phyloP scores from a whole-genome alignment of 2,797 vertebrate species.

The Esox lucius region DNA sequence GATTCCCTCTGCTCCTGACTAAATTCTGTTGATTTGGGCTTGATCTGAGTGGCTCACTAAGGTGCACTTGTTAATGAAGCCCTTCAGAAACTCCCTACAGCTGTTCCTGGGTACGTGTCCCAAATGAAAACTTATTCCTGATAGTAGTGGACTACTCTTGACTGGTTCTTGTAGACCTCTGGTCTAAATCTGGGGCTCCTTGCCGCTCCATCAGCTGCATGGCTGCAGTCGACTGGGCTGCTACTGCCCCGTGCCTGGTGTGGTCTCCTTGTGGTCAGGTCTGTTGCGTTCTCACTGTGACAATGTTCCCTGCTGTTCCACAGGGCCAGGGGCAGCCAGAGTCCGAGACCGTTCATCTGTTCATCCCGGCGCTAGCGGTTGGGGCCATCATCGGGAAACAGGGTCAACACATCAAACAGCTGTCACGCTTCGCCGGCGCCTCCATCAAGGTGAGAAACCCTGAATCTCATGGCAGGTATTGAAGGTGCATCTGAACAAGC shows the following conservation, averaged over 20 bases:
- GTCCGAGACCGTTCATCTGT: slow-evolving; percentile 95
- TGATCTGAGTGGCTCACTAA: neutral
- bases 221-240: neutral
- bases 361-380: slow-evolving; percentile 95
- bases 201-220: neutral
- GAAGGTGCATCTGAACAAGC: neutral
- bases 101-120: neutral
- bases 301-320: slow-evolving; percentile 40
- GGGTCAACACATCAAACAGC: slow-evolving; percentile 99
- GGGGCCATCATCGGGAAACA: slow-evolving; percentile 99
- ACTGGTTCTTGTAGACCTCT: neutral
- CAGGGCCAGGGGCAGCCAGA: slow-evolving; percentile 83
- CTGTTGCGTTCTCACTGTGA: neutral
- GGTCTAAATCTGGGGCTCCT: neutral
- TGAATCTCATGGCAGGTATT: neutral
- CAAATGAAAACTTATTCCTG: neutral
- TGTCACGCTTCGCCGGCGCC: slow-evolving; percentile 95
- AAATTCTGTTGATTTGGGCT: neutral
- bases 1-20: neutral
- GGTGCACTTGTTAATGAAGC: neutral
- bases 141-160: neutral
- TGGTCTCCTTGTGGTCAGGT: neutral
- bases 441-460: slow-evolving; percentile 91
- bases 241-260: neutral
- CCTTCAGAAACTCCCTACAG: neutral